Evolutionary conservation across 1,140 invertebrate genomes (phyloP).

Genomic region (Cyclina sinensis): DNA sequence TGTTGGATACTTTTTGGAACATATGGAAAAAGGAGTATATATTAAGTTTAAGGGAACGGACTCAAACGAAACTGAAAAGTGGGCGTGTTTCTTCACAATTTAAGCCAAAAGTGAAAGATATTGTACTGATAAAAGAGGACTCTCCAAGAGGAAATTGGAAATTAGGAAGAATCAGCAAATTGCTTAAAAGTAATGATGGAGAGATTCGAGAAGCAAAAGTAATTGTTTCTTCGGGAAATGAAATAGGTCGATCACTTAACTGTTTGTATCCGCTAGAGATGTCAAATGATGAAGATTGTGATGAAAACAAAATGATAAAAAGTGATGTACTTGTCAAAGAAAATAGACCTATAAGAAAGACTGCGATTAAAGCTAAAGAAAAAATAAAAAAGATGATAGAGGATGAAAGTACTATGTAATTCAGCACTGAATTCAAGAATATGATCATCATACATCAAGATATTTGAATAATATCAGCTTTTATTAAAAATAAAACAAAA

Average conservation of each 20-base stretch:
- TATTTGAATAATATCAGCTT: too few species aligned
- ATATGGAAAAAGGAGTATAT: constrained; percentile 5
- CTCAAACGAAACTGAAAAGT: neutral
- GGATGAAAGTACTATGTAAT: too few species aligned
- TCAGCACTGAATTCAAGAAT: too few species aligned
- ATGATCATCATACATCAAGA: too few species aligned
- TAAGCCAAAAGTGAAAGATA: constrained; percentile 15
- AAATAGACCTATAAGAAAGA: too few species aligned
- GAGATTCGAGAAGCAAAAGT: neutral
- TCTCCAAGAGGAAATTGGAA: constrained; percentile 30
- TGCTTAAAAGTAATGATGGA: neutral
- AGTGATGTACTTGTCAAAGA: too few species aligned
- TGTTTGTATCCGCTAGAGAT: constrained; percentile 22
- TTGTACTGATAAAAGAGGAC: constrained; percentile 15
- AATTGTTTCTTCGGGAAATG: neutral
- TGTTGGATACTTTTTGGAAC: neutral
- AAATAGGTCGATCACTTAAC: constrained; percentile 5
- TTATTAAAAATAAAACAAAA: too few species aligned
- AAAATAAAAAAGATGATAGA: too few species aligned
- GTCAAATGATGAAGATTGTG: neutral
- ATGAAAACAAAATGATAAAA: too few species aligned
- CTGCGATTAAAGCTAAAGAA: too few species aligned
- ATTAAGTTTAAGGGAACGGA: constrained; percentile 2
- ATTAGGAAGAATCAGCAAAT: neutral
- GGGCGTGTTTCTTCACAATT: neutral